Evolutionary conservation across 2,113 vertebrate genomes (phyloP), one percentile per base, ranked within the genome.

Genomic region (Apus apus): DNA sequence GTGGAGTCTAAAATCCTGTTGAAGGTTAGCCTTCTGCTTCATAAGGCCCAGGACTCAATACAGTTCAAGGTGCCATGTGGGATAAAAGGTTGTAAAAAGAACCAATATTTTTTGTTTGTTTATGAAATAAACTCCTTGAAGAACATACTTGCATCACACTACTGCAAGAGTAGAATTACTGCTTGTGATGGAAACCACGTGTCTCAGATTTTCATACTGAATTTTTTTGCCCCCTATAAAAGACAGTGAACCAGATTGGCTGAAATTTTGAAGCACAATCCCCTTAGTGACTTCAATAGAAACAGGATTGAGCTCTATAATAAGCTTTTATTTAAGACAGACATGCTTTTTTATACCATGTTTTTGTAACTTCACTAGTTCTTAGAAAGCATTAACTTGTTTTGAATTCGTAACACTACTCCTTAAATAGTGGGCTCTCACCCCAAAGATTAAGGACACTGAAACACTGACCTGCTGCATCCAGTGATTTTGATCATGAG

Each of bases 181-280:
- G 62, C 45, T 57, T 75, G 23, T 82, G 25, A 48, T 89, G 77
- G 71, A 97, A 94, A 88, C 50, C 20, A 64, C 88, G 38, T 12
- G 4, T 88, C 84, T 96, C 91, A 40, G n/a, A 87, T 96, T 95
- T 97, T 97, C 84, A 90, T 87, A 89, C 34, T 29, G 93, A 77
- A 62, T 58, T 64, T 79, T 89, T 92, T 95, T 93, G 86, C 60
- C 76, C 92, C 50, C n/a, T 54, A 9, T 64, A 93, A 92, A 97
- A 90, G 46, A 56, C 65, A 60, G 43, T 0, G 3, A 79, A 46
- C 38, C 88, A 79, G 29, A 87, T 2, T 71, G 87, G 58, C 78
- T 91, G 88, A 96, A 93, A 84, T 72, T 95, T 91, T 88, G 77
- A 85, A 94, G 90, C 61, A 68, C 12, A 9, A 74, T 93, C n/a